phyloP scores from a whole-genome alignment of 2,113 vertebrate genomes.

The Scatophagus argus region DNA sequence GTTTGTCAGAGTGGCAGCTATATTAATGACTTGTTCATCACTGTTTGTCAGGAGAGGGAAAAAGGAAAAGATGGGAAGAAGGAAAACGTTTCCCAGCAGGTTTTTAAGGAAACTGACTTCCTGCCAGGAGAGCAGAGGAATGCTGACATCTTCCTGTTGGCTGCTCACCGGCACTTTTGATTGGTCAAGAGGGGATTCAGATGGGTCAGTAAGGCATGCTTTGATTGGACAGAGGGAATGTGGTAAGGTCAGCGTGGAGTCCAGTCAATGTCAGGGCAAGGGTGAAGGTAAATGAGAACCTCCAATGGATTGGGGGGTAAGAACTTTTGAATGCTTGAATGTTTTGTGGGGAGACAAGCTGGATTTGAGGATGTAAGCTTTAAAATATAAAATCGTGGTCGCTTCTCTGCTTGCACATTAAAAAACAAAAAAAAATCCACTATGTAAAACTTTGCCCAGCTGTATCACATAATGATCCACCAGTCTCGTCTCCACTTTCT shows the following conservation, averaged over 20 bases:
- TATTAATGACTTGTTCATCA: constrained; percentile 79
- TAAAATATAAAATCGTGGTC: neutral
- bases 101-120: constrained; percentile 72
- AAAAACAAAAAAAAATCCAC: neutral
- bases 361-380: too few species aligned
- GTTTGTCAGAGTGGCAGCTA: constrained; percentile 71
- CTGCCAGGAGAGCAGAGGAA: constrained; percentile 76
- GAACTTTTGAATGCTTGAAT: too few species aligned
- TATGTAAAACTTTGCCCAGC: neutral
- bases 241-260: constrained; percentile 38
- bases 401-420: neutral
- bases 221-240: constrained; percentile 57
- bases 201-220: constrained; percentile 58
- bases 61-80: constrained; percentile 63
- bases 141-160: constrained; percentile 80
- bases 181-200: constrained; percentile 69
- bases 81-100: constrained; percentile 70
- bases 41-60: constrained; percentile 67
- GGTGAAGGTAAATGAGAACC: constrained; percentile 35
- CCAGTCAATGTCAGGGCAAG: constrained; percentile 47
- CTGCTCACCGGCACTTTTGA: constrained; percentile 61
- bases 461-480: neutral
- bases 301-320: neutral
- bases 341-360: too few species aligned
- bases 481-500: neutral